Base-by-base conservation (phyloP, 2,888 invertebrate genomes). In the Galeruca laticollis region DNA sequence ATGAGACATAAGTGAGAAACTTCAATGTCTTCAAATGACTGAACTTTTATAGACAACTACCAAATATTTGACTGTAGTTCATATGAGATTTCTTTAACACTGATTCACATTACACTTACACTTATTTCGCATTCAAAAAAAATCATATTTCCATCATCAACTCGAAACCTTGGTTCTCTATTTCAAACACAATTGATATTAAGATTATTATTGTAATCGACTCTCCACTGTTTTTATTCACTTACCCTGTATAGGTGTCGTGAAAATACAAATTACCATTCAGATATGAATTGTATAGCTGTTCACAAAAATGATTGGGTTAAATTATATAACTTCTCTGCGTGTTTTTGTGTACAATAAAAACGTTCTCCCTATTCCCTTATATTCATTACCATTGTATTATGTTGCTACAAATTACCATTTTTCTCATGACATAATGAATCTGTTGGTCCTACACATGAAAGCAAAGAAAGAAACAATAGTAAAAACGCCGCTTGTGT, bases 401-500 rank as follows among this genome's bases (percentile, higher is more conserved):
- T 47, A 47, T 57, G 18, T 33, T 15, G 35, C 15, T 57, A 57
- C 56, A 57, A 57, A 57, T 57, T 31, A 57, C 18, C n/a, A 31
- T 57, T 33, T 57, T 57, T 57, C 56, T 57, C 56, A 57, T 57
- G 56, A 35, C 37, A 37, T 40, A 56, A 64, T 64, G 64, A 56
- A 64, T 54, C 64, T 64, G 64, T 61, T 61, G 61, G 61, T 49
- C 51, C 61, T 61, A 43, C 54, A 64, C 15, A 43, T 26, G 26
- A 18, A 54, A 31, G 54, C n/a, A 54, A 40, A 54, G 40, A 47
- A 59, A 59, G 47, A 60, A 71, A 68, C 71, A 68, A 62, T 61
- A 68, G 71, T 65, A 56, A 57, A 68, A 65, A 71, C 65, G 59
- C 71, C 68, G 57, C 57, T 49, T 65, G 57, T 57, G 65, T 65